These are phyloP conservation scores for Dreissena rostriformis DNA, from an alignment of 1,140 invertebrate species.

Conservation along the genomic window DNA sequence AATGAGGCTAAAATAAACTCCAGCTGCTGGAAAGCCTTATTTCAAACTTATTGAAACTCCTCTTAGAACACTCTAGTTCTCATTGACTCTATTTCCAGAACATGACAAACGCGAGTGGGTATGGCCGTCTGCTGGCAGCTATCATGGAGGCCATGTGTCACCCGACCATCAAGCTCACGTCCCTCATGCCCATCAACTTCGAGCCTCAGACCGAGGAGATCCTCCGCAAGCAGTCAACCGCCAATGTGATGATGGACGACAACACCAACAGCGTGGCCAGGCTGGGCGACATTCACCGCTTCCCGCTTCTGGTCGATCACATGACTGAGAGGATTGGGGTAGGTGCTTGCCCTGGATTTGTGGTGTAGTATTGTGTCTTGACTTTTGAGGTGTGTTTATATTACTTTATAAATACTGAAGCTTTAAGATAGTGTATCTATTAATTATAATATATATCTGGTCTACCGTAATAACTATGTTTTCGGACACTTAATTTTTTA, in stretches of 20 bases:
- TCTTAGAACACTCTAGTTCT: constrained; percentile 1
- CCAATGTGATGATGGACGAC: constrained; percentile 81
- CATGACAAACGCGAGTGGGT: constrained; percentile 77
- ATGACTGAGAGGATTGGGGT: constrained; percentile 89
- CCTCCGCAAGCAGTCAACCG: constrained; percentile 71
- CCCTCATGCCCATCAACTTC: constrained; percentile 88
- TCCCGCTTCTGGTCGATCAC: constrained; percentile 91
- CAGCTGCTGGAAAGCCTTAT: no score
- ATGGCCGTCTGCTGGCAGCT: constrained; percentile 89
- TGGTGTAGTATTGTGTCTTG: background rate
- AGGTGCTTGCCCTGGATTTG: constrained; percentile 19
- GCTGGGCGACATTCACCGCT: constrained; percentile 87
- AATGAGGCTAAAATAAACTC: no score
- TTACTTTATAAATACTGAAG: background rate
- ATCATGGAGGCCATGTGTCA: constrained; percentile 91
- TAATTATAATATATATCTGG: no score
- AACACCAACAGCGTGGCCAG: constrained; percentile 78
- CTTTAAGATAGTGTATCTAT: background rate
- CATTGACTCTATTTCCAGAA: constrained; percentile 69
- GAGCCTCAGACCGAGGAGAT: constrained; percentile 81
- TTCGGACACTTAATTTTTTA: no score
- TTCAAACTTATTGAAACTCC: no score
- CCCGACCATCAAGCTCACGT: constrained; percentile 89
- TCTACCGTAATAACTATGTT: no score
- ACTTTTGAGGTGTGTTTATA: background rate